Conservation (phyloP, 1,140 invertebrate genomes). For the Drosophila pallidifrons region DNA sequence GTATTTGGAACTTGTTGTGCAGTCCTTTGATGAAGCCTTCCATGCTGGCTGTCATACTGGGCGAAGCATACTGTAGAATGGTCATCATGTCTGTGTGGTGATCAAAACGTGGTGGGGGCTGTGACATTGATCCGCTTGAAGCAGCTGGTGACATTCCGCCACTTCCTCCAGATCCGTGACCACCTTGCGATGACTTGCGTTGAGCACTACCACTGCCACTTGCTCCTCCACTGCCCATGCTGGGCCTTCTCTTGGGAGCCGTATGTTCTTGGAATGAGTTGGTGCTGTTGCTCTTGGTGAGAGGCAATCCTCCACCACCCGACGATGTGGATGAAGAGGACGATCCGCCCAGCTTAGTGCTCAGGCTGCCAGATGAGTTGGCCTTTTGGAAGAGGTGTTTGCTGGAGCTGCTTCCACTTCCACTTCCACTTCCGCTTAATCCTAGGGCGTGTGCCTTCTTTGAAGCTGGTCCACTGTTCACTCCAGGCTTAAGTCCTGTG, state of each 20-base stretch:
- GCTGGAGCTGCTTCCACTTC: slow-evolving; percentile 33
- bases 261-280: slow-evolving; percentile 65
- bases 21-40: slow-evolving; percentile 91
- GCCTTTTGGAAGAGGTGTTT: slow-evolving; percentile 80
- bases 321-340: background rate
- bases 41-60: slow-evolving; percentile 85
- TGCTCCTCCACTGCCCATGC: slow-evolving; percentile 36
- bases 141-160: slow-evolving; percentile 63
- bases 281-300: slow-evolving; percentile 79
- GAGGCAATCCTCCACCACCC: slow-evolving; percentile 50
- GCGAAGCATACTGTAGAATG: slow-evolving; percentile 79
- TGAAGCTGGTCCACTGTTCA: slow-evolving; percentile 85
- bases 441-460: slow-evolving; percentile 57
- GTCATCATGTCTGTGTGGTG: slow-evolving; percentile 83
- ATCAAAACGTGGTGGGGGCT: slow-evolving; percentile 69
- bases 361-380: slow-evolving; percentile 78
- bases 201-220: slow-evolving; percentile 35
- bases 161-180: slow-evolving; percentile 20
- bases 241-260: slow-evolving; percentile 61
- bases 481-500: slow-evolving; percentile 93
- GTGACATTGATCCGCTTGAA: slow-evolving; percentile 59
- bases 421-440: slow-evolving; percentile 9
- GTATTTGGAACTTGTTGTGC: slow-evolving; percentile 94
- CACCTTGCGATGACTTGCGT: slow-evolving; percentile 34
- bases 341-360: slow-evolving; percentile 63